Evolutionary conservation across 2,888 invertebrate genomes (phyloP).

Genomic region (Morpho helenor): DNA sequence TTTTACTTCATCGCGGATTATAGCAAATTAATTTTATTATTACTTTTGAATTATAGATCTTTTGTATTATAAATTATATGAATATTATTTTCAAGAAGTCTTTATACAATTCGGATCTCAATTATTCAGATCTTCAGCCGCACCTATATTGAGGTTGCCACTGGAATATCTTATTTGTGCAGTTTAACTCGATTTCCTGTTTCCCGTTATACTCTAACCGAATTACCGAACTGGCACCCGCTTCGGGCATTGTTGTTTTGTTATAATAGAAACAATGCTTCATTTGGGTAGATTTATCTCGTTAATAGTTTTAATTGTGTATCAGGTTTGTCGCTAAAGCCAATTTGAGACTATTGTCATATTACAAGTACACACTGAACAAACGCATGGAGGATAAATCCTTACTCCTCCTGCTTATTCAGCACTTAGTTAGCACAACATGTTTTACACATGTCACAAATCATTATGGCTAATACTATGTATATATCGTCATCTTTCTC

Average conservation of each 20-base stretch:
- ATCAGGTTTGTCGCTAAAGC: background rate
- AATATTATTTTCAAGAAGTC: constrained; percentile 2
- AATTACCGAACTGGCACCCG: constrained; percentile 17
- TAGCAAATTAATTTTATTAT: no score
- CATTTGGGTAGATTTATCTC: background rate
- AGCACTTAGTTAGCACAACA: no score
- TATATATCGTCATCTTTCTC: no score
- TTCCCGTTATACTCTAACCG: constrained; percentile 17
- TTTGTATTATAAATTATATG: no score
- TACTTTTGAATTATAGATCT: no score
- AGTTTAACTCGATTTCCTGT: constrained; percentile 17
- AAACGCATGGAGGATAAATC: no score
- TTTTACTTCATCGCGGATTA: no score
- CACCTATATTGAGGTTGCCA: constrained; percentile 12
- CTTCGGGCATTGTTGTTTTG: constrained; percentile 6
- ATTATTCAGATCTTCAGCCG: constrained; percentile 6
- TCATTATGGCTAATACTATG: no score
- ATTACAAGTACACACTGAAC: no score
- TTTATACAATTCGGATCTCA: constrained; percentile 7
- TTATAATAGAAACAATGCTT: constrained; percentile 4
- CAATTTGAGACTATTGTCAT: no score
- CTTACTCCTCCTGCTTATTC: no score
- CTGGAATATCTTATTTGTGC: constrained; percentile 20
- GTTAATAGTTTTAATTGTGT: background rate
- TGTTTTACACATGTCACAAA: no score